Evolutionary conservation across 2,797 vertebrate genomes (phyloP), one percentile per base, ranked within the genome.

Genomic region (Rhincodon typus): DNA sequence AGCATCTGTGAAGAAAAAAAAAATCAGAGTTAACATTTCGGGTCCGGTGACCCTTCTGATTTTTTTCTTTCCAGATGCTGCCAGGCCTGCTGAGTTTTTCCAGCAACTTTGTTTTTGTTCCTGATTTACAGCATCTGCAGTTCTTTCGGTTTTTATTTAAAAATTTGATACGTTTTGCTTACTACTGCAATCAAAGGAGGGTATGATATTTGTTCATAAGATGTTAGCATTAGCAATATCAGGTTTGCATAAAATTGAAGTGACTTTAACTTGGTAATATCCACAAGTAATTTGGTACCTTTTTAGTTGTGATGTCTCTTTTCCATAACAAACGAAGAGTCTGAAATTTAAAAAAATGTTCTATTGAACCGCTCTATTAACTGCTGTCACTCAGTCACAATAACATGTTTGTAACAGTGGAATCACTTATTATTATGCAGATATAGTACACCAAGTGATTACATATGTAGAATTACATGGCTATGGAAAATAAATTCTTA

Each of bases 221-320:
- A n/a, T 67, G 25, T 66, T 42, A 42, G 15, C 53, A 91, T 84
- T 46, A 84, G 4, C 10, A 84, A 6, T 3, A 46, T 42, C 79
- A 21, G 21, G 8, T 25, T 69, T 69, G 30, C 6, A 66, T n/a
- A n/a, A 66, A 21, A 62, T 19, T 94, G 69, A 77, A 94, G 34
- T 27, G 21, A 94, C 23, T 42, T 46, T 53, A 50, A 53, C 34
- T 10, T 21, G n/a, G 25, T 50, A 53, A 94, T 38, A 90, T 90
- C 30, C 87, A 90, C 30, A 70, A 46, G 69, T 94, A 74, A 72
- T 17, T 34, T n/a, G 34, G 27, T 74, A 95, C 94, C 94, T 95
- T 95, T 77, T 74, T 53, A 50, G 70, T 53, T 95, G 69, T n/a
- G 23, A 74, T 34, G 25, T 77, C 94, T 95, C 94, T 95, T 95